Evolutionary conservation across 2,888 invertebrate species (phyloP), one percentile per base, ranked within the genome.

Genomic region (Parthenolecanium corni): DNA sequence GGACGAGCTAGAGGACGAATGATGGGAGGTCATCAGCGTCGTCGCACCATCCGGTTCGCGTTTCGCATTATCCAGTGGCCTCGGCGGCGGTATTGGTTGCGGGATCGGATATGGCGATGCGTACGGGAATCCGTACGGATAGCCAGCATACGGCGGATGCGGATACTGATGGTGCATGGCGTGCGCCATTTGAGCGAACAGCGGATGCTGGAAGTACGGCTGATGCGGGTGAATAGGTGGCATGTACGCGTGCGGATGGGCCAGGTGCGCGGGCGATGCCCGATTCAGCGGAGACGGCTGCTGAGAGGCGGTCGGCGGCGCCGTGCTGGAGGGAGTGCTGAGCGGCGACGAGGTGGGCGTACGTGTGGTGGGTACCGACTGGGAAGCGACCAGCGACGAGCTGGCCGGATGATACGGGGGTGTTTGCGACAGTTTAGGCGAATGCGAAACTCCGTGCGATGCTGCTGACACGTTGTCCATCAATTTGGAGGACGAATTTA

Each of bases 121-220:
- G 42, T 67, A 66, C 1, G 62, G 64, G 42, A 54, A 66, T 18
- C 73, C 82, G 70, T 84, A 84, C 1, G 75, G 72, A 58, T 76
- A 76, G 1, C 75, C 74, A 0, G 76, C 74, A 69, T 76, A 77
- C 12, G 76, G 77, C 72, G 73, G 79, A 68, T 72, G 77, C 72
- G 72, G 78, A 74, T 82, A 82, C 70, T 85, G 85, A 74, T 84
- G 85, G 78, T 81, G 82, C 23, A 80, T 79, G 69, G 81, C 81
- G 49, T 79, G 80, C 20, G 80, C 79, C 20, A 31, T 23, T 46
- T 31, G 44, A 64, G 85, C 79, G 24, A 85, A 76, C 2, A 83
- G 80, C 20, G 82, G 82, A 70, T 82, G 85, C 52, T 85, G 72
- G 0, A 80, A 73, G 1, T 81, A 81, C 72, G 85, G 86, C 71